Conservation (phyloP, 2,113 vertebrate species). For the Cheilinus undulatus region DNA sequence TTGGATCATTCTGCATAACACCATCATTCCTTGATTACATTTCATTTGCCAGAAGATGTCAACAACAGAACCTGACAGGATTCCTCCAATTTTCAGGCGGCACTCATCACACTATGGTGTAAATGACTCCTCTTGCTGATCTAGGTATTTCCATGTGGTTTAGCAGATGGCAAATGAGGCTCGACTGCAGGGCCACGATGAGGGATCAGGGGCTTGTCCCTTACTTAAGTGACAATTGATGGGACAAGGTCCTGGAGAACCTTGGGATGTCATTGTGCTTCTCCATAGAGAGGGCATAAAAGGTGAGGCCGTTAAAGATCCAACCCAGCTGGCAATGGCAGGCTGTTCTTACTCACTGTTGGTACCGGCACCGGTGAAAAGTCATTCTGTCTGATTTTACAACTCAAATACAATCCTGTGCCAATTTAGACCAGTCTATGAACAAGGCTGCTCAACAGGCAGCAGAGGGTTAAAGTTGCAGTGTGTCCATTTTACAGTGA, state of each 20-base stretch:
- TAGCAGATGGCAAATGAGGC: slow-evolving; percentile 69
- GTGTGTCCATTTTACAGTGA: too few relatives aligned
- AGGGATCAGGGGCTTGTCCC: slow-evolving; percentile 25
- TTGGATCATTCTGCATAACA: slow-evolving; percentile 13
- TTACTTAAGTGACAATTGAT: slow-evolving; percentile 65
- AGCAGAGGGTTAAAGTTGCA: too few relatives aligned
- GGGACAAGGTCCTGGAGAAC: slow-evolving; percentile 31
- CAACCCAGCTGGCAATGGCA: background rate
- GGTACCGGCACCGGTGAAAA: background rate
- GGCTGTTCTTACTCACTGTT: background rate
- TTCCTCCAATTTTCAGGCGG: slow-evolving; percentile 16
- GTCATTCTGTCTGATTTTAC: background rate
- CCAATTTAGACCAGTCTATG: background rate
- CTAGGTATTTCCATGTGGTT: slow-evolving; percentile 37
- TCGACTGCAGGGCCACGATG: slow-evolving; percentile 28
- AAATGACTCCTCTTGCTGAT: slow-evolving; percentile 52
- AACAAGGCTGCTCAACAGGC: too few relatives aligned
- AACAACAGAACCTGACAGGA: slow-evolving; percentile 22
- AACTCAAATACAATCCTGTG: too few relatives aligned
- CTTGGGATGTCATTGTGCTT: slow-evolving; percentile 47
- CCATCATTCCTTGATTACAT: slow-evolving; percentile 18
- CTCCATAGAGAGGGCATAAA: slow-evolving; percentile 22
- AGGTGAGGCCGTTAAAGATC: background rate
- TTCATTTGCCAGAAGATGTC: slow-evolving; percentile 26
- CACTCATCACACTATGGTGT: slow-evolving; percentile 41